Conservation (phyloP, 1,140 invertebrate species). For the Orussus abietinus region DNA sequence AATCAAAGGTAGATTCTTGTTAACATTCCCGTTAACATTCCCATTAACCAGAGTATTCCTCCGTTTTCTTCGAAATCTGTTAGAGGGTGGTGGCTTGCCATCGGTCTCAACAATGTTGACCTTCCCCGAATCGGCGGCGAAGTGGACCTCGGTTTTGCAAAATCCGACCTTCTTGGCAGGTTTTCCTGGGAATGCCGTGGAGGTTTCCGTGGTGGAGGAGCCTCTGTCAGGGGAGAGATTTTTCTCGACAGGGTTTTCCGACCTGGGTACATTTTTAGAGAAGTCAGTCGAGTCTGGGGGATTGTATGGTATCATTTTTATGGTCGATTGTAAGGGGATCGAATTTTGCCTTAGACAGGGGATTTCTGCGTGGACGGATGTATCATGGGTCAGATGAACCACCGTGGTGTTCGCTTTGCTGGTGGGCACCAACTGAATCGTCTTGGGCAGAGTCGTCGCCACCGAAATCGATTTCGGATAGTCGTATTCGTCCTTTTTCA, state of each 20-base stretch:
- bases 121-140: constrained; percentile 75
- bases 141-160: constrained; percentile 82
- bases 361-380: constrained; percentile 5
- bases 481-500: too few relatives aligned
- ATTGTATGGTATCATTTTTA: too few relatives aligned
- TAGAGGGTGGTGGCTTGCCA: constrained; percentile 76
- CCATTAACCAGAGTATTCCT: constrained; percentile 45
- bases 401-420: constrained; percentile 24
- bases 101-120: constrained; percentile 84
- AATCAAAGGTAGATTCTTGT: constrained; percentile 48
- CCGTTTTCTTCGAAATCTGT: constrained; percentile 67
- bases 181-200: background rate
- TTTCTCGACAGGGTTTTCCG: too few relatives aligned
- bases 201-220: too few relatives aligned
- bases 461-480: too few relatives aligned
- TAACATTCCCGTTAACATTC: constrained; percentile 38
- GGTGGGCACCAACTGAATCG: background rate
- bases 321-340: too few relatives aligned
- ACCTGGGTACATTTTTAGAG: too few relatives aligned
- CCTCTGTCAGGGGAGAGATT: too few relatives aligned
- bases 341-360: constrained; percentile 1
- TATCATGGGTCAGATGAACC: constrained; percentile 24
- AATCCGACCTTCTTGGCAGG: constrained; percentile 71
- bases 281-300: too few relatives aligned
- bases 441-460: background rate